A percentile compares a stretch with the other conserved stretches of the same genome.
Conservation (phyloP, 2,113 vertebrate genomes). For the Saccopteryx bilineata region DNA sequence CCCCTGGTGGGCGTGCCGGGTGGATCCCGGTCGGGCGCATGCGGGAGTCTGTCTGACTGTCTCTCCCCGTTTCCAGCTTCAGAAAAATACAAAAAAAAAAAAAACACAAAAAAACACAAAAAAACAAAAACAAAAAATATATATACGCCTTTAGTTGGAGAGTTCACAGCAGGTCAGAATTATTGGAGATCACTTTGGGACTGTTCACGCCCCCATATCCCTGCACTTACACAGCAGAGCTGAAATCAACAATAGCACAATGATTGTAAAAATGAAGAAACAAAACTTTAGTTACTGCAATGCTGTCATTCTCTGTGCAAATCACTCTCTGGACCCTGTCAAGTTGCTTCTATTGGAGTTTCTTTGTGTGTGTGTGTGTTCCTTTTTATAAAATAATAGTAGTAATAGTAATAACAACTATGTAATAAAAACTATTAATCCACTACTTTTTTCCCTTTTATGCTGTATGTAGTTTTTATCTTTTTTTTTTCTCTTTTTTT, state of each 20-base stretch:
- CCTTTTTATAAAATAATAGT: conserved; percentile 33
- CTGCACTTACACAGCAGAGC: background rate
- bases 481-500: too few relatives aligned
- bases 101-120: too few relatives aligned
- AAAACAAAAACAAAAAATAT: too few relatives aligned
- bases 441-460: conserved; percentile 23
- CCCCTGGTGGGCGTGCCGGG: too few relatives aligned
- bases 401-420: background rate
- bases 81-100: too few relatives aligned
- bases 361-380: background rate
- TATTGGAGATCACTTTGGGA: background rate
- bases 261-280: background rate
- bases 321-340: background rate
- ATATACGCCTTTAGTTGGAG: background rate
- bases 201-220: background rate
- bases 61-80: too few relatives aligned
- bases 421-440: background rate
- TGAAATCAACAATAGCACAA: background rate
- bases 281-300: background rate
- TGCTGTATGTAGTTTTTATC: background rate
- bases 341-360: background rate
- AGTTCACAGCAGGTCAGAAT: background rate
- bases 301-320: background rate
- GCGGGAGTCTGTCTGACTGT: too few relatives aligned
- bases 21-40: too few relatives aligned